Evolutionary conservation across 2,888 invertebrate genomes (phyloP).

Genomic region (Yponomeuta plumbellus): DNA sequence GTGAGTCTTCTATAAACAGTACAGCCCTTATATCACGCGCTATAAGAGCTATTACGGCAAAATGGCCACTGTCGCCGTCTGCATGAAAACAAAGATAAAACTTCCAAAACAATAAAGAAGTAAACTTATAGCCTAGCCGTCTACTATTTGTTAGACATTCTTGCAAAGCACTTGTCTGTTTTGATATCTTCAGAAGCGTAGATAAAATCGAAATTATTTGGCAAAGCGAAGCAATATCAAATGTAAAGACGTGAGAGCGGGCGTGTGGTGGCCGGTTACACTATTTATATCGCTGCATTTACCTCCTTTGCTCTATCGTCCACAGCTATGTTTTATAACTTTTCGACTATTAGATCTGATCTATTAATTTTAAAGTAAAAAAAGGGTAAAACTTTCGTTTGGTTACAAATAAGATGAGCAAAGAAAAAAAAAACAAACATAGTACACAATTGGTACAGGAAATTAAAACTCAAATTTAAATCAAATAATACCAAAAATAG

Average conservation of each 20-base stretch:
- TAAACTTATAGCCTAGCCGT: neutral
- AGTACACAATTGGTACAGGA: too few relatives aligned
- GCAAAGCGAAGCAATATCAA: constrained; percentile 40
- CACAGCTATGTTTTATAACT: neutral
- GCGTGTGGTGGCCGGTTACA: constrained; percentile 33
- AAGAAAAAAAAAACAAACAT: too few relatives aligned
- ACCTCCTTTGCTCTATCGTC: constrained; percentile 23
- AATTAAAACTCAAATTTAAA: too few relatives aligned
- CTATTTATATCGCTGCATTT: constrained; percentile 67
- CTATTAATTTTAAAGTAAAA: neutral
- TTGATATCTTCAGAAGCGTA: neutral
- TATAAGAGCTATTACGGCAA: neutral
- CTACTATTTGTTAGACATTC: neutral
- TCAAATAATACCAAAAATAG: too few relatives aligned
- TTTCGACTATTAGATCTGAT: neutral
- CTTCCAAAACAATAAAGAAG: neutral
- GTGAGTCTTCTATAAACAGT: too few relatives aligned
- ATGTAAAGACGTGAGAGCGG: constrained; percentile 30
- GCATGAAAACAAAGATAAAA: neutral
- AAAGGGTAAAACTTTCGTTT: too few relatives aligned
- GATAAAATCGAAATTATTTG: constrained; percentile 29
- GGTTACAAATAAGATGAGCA: too few relatives aligned
- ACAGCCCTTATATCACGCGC: too few relatives aligned
- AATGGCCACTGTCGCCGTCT: neutral
- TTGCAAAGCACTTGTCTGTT: neutral